Evolutionary conservation across 2,888 invertebrate species (phyloP).

Genomic region (Parascotia fuliginaria): DNA sequence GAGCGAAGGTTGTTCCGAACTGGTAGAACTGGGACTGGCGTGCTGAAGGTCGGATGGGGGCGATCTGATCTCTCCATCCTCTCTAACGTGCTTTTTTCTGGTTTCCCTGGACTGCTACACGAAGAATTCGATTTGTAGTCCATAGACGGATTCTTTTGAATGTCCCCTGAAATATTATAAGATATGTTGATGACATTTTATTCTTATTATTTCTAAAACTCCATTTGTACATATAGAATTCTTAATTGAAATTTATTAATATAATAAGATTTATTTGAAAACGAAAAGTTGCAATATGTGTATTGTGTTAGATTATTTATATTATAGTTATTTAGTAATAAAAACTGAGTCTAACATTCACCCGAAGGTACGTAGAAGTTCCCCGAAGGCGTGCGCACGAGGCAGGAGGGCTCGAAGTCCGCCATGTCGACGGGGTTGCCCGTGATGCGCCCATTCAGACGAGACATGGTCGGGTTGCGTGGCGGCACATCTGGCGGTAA

Average conservation of each 20-base stretch:
- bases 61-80: constrained; percentile 86
- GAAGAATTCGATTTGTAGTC: constrained; percentile 95
- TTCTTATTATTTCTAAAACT: no score
- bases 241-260: no score
- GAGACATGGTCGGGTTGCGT: constrained; percentile 94
- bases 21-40: constrained; percentile 91
- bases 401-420: constrained; percentile 96
- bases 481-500: constrained; percentile 96
- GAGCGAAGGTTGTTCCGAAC: constrained; percentile 90
- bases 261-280: no score
- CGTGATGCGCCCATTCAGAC: constrained; percentile 94
- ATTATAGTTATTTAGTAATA: not conserved
- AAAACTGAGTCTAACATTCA: constrained; percentile 57
- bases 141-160: constrained; percentile 93
- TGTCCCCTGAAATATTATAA: constrained; percentile 88
- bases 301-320: no score
- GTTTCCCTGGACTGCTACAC: constrained; percentile 92
- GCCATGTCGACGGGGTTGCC: constrained; percentile 91
- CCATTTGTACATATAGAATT: no score
- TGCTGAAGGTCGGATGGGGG: constrained; percentile 87
- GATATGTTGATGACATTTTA: constrained; percentile 7
- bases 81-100: constrained; percentile 84
- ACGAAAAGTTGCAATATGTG: no score
- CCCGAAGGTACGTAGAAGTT: constrained; percentile 97
- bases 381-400: constrained; percentile 96